Evolutionary conservation across 2,888 invertebrate genomes (phyloP), one percentile per base, ranked within the genome.

Genomic region (Callimorpha dominula): DNA sequence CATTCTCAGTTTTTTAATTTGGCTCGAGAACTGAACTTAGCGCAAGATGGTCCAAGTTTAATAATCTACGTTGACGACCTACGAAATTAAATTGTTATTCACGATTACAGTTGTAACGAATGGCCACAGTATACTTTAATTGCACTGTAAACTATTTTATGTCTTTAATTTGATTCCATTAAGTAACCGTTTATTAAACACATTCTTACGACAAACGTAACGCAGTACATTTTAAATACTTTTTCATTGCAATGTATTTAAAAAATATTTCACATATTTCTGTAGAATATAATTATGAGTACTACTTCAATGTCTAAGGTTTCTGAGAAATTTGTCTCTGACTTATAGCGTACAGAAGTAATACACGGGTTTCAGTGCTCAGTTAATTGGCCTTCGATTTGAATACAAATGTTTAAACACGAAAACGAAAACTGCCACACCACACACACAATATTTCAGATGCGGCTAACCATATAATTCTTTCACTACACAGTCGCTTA

Each of bases 1-100:
- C 86, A 84, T 84, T 77, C 82, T 86, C 85, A 81, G 88, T 83
- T 86, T 86, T 89, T 89, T 87, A 86, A 88, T 88, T 87, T 87
- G 85, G 86, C 87, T 84, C 81, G 76, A 80, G 69, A 77, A 54
- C 70, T 74, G 71, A 76, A 76, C 80, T 83, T 76, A 77, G 76
- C 70, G 66, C 77, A 81, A 81, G 81, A 80, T 73, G 78, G 75
- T 77, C 78, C 79, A 76, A 81, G 74, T 82, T 84, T 82, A 82
- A 31, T 31, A 31, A 86, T 84, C 77, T 84, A 72, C 52, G 66
- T 62, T 74, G 42, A 54, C 65, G 72, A 54, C 63, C 42, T n/a
- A 60, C 43, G 62, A 79, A 77, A 75, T 77, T 73, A 71, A 72
- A 76, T 42, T 71, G 68, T 63, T 69, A 65, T 68, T 72, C 40